Conservation (phyloP, 2,797 vertebrate genomes). For the Heliangelus exortis region DNA sequence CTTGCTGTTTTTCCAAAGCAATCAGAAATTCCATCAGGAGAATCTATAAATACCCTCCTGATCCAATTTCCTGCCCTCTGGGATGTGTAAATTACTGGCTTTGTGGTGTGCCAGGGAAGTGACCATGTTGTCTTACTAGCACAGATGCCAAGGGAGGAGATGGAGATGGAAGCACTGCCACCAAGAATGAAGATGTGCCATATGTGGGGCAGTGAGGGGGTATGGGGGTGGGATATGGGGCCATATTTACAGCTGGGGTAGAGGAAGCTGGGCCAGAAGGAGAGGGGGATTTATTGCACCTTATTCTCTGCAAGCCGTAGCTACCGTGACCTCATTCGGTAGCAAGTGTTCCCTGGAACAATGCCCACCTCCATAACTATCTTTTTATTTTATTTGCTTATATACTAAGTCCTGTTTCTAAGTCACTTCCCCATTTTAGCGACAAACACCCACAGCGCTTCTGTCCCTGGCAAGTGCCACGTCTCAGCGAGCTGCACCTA, state of each 20-base stretch:
- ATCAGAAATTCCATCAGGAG: background rate
- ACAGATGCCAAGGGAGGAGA: background rate
- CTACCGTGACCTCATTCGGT: background rate
- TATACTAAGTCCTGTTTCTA: background rate
- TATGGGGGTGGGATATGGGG: background rate
- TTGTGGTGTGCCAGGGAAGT: background rate
- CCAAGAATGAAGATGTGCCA: background rate
- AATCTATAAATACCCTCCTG: constrained; percentile 33
- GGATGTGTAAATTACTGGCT: background rate
- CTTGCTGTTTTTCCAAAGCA: constrained; percentile 4
- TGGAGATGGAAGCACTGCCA: background rate
- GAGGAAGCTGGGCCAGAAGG: background rate
- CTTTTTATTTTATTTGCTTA: background rate
- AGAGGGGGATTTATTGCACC: background rate
- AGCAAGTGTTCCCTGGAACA: background rate
- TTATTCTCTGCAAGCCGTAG: background rate
- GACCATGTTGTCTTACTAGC: background rate
- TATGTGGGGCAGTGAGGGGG: background rate
- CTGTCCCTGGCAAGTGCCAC: background rate
- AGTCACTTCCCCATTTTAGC: background rate
- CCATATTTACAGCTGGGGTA: background rate
- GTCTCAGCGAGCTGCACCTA: background rate
- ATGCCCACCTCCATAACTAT: background rate
- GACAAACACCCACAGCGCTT: background rate
- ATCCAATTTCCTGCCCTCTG: constrained; percentile 49